phyloP scores from a whole-genome alignment of 1,140 invertebrate species.

The Brachionus calyciflorus region DNA sequence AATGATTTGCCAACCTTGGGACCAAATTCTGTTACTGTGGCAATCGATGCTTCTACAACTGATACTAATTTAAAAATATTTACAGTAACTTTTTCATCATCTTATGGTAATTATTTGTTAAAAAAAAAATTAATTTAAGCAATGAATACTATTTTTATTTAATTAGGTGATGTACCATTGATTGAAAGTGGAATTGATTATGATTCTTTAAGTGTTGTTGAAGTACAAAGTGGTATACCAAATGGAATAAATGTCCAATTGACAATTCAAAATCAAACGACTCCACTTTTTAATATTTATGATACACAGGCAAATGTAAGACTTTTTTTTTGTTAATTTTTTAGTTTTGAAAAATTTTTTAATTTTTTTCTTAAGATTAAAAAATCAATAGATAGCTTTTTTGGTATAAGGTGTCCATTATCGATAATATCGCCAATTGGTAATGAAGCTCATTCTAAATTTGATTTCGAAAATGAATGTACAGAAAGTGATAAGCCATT shows the following conservation, averaged over 20 bases:
- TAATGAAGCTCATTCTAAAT: too few relatives aligned
- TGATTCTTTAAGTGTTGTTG: background rate
- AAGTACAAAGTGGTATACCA: background rate
- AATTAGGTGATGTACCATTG: background rate
- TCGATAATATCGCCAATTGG: background rate
- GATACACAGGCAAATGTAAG: background rate
- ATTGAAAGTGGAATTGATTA: background rate
- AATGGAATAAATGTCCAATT: background rate
- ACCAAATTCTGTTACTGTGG: background rate
- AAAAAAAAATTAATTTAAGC: background rate
- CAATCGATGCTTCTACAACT: too few relatives aligned
- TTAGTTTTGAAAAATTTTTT: background rate
- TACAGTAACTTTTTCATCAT: background rate
- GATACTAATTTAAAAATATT: background rate
- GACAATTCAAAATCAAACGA: background rate
- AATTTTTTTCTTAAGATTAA: background rate
- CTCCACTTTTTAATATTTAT: background rate
- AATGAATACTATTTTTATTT: background rate
- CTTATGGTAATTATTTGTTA: background rate
- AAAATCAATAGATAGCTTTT: background rate
- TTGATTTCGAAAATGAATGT: background rate
- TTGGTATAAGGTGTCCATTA: slow-evolving; percentile 1
- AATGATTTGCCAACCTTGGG: slow-evolving; percentile 15
- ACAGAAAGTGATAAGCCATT: background rate
- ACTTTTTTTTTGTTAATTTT: background rate